Base-by-base conservation (phyloP, 2,888 invertebrate species). In the Coenonympha arcania region DNA sequence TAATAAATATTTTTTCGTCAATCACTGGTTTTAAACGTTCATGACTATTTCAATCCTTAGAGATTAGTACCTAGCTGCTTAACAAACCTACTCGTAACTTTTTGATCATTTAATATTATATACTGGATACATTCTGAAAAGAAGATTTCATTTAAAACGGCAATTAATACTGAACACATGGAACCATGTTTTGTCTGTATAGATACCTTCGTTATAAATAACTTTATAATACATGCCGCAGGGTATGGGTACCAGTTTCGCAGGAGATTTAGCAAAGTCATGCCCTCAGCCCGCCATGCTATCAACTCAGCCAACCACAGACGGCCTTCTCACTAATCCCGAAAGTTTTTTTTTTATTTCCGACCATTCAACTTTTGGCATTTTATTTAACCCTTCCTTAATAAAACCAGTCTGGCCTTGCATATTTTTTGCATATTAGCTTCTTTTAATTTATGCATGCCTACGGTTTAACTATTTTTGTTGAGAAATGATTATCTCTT, bases 201-300 rank as follows among this genome's bases (percentile, higher is more conserved):
- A 39, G 8, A 20, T 9, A 37, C 6, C 6, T 20, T 28, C 18
- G 11, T 8, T 41, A 39, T 20, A 43, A 26, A 43, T 39, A 43
- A 33, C 24, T 24, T 22, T 18, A 42, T 42, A 39, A 39, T 41
- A 39, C 37, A 44, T 33, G 47, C 36, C 43, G 47, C n/a, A n/a
- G n/a, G n/a, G n/a, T n/a, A n/a, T n/a, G 36, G 33, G 34, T 28
- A 46, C 40, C 44, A 48, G 52, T 55, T 55, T 47, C 30, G 49
- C 49, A 49, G 34, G 41, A 55, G 16, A 39, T 50, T 50, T 50
- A 68, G 74, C 74, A 69, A 64, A 65, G 65, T 77, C 75, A 77
- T 71, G 68, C 72, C 69, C 71, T 75, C 77, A 71, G 68, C 72
- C 69, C 71, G 76, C 77, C 78, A 77, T 76, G 65, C 71, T 55